Conservation (phyloP, 2,888 invertebrate genomes). For the Mamestra brassicae region DNA sequence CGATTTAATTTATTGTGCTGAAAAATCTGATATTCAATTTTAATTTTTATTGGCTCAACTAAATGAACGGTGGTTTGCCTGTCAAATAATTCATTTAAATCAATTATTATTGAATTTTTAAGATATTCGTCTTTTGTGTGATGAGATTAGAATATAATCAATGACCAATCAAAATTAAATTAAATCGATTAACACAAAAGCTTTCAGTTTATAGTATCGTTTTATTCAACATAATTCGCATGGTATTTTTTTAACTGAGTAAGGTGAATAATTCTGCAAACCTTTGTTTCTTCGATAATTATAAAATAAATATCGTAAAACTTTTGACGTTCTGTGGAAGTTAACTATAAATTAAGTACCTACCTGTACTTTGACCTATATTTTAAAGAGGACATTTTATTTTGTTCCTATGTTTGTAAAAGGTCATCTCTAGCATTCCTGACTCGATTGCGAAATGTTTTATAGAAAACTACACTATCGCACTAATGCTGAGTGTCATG, state of each 20-base stretch:
- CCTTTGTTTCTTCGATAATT: not conserved
- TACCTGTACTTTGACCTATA: no score
- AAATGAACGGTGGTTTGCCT: conserved; percentile 13
- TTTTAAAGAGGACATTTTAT: no score
- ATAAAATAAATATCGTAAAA: not conserved
- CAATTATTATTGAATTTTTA: conserved; percentile 26
- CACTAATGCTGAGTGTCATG: no score
- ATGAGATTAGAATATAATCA: conserved; percentile 33
- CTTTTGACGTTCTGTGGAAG: no score
- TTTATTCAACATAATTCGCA: not conserved
- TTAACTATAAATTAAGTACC: no score
- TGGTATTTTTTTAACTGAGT: not conserved
- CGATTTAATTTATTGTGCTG: conserved; percentile 25
- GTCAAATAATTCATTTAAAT: conserved; percentile 54
- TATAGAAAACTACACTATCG: no score
- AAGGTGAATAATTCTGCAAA: no score
- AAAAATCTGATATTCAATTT: conserved; percentile 25
- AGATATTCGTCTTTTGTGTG: conserved; percentile 15
- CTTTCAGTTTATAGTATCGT: not conserved
- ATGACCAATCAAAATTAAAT: conserved; percentile 16
- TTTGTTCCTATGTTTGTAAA: no score
- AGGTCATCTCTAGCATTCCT: no score
- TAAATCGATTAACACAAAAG: not conserved
- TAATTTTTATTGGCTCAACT: conserved; percentile 20
- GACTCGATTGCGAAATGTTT: no score